Evolutionary conservation across 1,140 invertebrate genomes (phyloP).

Genomic region (Drosophila pallidifrons): DNA sequence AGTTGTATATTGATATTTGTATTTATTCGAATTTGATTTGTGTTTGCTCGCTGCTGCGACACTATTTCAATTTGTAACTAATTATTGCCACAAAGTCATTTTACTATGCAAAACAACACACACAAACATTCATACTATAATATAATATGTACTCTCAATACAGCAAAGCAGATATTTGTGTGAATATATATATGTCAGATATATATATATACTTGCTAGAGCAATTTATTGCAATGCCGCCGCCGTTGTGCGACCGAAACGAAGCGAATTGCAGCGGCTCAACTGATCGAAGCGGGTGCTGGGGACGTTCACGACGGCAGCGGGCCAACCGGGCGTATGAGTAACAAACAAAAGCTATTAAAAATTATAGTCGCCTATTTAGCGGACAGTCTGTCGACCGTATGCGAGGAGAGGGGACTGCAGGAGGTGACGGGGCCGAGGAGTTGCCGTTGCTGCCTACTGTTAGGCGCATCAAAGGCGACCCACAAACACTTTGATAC

Average conservation of each 20-base stretch:
- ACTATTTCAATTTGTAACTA: constrained; percentile 71
- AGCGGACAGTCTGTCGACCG: constrained; percentile 24
- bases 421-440: not conserved
- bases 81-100: constrained; percentile 75
- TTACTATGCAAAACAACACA: constrained; percentile 11
- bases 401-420: not conserved
- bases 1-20: constrained; percentile 27
- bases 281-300: constrained; percentile 15
- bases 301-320: not conserved
- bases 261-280: constrained; percentile 13
- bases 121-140: not conserved
- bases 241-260: constrained; percentile 30
- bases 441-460: constrained; percentile 33
- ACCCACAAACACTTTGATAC: constrained; percentile 48
- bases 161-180: not conserved
- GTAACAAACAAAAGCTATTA: constrained; percentile 73
- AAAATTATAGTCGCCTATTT: constrained; percentile 64
- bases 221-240: constrained; percentile 49
- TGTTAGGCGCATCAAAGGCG: constrained; percentile 61
- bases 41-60: constrained; percentile 49
- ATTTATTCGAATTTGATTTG: constrained; percentile 29
- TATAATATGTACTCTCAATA: constrained; percentile 12
- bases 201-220: constrained; percentile 10
- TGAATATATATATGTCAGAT: not conserved
- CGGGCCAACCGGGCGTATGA: constrained; percentile 48